Evolutionary conservation across 2,797 vertebrate species (phyloP).

Genomic region (Harpagifer antarcticus): DNA sequence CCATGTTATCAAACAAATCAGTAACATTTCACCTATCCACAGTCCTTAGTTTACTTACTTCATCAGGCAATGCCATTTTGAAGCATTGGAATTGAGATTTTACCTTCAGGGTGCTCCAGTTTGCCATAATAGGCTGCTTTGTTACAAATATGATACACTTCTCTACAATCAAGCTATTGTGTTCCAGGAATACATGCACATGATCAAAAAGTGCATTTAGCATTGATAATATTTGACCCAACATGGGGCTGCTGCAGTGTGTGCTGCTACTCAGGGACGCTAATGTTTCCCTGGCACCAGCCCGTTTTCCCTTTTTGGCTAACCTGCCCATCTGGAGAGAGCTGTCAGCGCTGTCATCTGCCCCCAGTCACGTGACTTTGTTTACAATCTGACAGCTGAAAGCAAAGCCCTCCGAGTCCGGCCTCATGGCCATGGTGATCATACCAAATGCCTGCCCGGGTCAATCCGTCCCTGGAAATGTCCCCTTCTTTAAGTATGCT

Average conservation of each 20-base stretch:
- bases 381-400: too few species aligned
- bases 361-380: too few species aligned
- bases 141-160: conserved; percentile 28
- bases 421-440: too few species aligned
- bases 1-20: not conserved
- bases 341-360: too few species aligned
- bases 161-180: conserved; percentile 43
- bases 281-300: too few species aligned
- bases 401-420: too few species aligned
- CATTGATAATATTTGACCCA: not conserved
- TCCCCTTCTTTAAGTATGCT: too few species aligned
- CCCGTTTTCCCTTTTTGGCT: too few species aligned
- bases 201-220: conserved; percentile 15
- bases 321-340: too few species aligned
- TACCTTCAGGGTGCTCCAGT: conserved; percentile 7
- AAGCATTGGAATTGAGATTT: conserved; percentile 3
- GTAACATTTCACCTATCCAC: not conserved
- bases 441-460: too few species aligned
- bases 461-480: too few species aligned
- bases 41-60: not conserved
- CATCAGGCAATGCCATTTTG: not conserved
- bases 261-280: not conserved
- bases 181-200: conserved; percentile 22
- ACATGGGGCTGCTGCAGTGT: not conserved
- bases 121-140: conserved; percentile 40